Evolutionary conservation across 1,140 invertebrate species (phyloP).

Genomic region (Ostrea denselamellosa): DNA sequence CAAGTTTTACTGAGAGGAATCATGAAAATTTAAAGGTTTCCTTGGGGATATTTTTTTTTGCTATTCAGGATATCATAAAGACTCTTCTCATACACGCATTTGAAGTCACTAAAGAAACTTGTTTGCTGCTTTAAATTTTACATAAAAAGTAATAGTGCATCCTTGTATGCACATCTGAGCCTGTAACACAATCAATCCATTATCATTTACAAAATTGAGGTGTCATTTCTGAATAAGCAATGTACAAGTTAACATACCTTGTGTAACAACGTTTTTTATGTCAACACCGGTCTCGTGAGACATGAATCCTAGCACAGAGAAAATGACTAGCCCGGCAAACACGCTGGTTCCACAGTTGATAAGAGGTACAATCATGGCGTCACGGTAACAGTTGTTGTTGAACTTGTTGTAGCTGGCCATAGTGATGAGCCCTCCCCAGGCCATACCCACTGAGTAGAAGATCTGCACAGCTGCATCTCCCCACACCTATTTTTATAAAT

Average conservation of each 20-base stretch:
- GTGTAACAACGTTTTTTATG: conserved; percentile 72
- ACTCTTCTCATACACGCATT: no score
- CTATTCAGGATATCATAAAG: no score
- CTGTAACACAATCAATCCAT: no score
- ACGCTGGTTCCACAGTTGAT: conserved; percentile 98
- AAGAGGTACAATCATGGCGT: conserved; percentile 95
- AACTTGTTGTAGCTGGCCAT: conserved; percentile 78
- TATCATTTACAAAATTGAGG: no score
- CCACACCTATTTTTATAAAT: conserved; percentile 69
- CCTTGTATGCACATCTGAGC: no score
- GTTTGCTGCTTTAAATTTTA: no score
- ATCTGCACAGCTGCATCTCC: conserved; percentile 77
- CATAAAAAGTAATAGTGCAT: no score
- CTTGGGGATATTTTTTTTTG: neutral
- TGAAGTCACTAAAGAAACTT: no score
- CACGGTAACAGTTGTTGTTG: conserved; percentile 80
- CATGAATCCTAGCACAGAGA: conserved; percentile 92
- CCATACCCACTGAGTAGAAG: conserved; percentile 77
- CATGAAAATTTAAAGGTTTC: neutral
- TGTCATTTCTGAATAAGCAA: no score
- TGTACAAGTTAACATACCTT: conserved; percentile 60
- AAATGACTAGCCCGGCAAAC: conserved; percentile 98
- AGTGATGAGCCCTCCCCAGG: conserved; percentile 78
- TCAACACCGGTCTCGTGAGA: conserved; percentile 72
- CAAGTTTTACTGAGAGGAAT: neutral